Percentiles rank a stretch among this genome's conserved stretches.
These are phyloP conservation scores for Drosophila nigricruria DNA, from an alignment of 2,888 invertebrate species.

Conservation along the genomic window DNA sequence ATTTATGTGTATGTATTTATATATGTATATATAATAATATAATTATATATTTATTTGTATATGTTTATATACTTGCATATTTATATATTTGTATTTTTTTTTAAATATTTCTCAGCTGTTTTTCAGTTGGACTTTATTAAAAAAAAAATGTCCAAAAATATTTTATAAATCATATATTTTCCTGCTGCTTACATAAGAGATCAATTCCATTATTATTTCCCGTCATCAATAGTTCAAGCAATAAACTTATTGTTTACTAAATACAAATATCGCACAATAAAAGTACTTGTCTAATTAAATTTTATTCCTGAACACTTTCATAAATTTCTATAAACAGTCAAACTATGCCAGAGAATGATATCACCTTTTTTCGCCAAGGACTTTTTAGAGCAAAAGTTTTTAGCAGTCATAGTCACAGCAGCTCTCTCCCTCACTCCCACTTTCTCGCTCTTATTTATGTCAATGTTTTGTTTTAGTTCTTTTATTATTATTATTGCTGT, in stretches of 20 bases:
- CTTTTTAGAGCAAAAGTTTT: constrained; percentile 57
- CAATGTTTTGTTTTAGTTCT: constrained; percentile 75
- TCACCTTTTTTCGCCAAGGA: constrained; percentile 57
- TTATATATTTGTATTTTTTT: too few species aligned
- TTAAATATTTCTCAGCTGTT: too few species aligned
- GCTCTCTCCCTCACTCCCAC: constrained; percentile 10
- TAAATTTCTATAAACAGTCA: constrained; percentile 19
- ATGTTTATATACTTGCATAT: too few species aligned
- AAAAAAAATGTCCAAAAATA: too few species aligned
- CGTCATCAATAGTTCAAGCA: too few species aligned
- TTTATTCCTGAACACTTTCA: not conserved
- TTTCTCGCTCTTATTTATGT: constrained; percentile 65
- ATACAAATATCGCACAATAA: not conserved
- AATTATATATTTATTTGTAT: too few species aligned
- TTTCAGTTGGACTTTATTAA: too few species aligned
- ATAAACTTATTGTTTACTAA: not conserved
- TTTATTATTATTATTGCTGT: constrained; percentile 39
- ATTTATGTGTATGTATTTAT: too few species aligned
- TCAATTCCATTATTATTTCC: not conserved
- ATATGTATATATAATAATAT: too few species aligned
- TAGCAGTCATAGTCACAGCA: constrained; percentile 57
- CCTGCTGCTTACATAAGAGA: too few species aligned
- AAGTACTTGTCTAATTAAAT: constrained; percentile 12
- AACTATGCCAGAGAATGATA: constrained; percentile 59
- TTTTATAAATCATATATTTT: too few species aligned